A percentile compares a stretch with the other conserved stretches of the same genome.
phyloP scores from a whole-genome alignment of 2,797 vertebrate species.

The Pangasius macronema region DNA sequence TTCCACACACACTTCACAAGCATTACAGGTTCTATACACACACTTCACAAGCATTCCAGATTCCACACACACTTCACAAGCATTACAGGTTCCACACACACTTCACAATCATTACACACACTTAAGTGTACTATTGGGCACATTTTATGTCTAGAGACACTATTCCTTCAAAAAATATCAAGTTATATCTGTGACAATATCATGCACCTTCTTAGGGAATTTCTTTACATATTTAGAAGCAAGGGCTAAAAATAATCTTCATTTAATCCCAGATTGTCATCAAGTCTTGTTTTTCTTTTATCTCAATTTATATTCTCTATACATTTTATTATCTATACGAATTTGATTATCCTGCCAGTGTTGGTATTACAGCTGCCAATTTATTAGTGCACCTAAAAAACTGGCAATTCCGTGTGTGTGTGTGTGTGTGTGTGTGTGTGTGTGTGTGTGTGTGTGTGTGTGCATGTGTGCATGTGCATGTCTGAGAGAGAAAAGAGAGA shows the following conservation, averaged over 20 bases:
- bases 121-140: background rate
- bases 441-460: background rate
- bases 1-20: background rate
- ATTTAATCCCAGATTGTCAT: background rate
- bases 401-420: background rate
- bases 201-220: background rate
- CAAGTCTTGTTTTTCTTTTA: background rate
- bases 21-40: background rate
- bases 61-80: background rate
- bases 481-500: background rate
- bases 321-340: background rate
- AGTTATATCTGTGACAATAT: background rate
- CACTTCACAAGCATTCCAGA: background rate
- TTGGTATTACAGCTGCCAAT: background rate
- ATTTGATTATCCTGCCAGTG: background rate
- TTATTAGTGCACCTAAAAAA: background rate
- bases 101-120: background rate
- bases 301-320: background rate
- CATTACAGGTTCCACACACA: background rate
- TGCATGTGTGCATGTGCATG: background rate
- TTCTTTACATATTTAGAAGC: background rate
- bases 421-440: background rate
- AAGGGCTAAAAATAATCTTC: background rate
- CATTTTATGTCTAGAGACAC: background rate
- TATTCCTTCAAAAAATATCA: background rate